A percentile compares a stretch with the other conserved stretches of the same genome.
phyloP scores from a whole-genome alignment of 1,140 invertebrate species.

The Pogonognathellus flavescens region DNA sequence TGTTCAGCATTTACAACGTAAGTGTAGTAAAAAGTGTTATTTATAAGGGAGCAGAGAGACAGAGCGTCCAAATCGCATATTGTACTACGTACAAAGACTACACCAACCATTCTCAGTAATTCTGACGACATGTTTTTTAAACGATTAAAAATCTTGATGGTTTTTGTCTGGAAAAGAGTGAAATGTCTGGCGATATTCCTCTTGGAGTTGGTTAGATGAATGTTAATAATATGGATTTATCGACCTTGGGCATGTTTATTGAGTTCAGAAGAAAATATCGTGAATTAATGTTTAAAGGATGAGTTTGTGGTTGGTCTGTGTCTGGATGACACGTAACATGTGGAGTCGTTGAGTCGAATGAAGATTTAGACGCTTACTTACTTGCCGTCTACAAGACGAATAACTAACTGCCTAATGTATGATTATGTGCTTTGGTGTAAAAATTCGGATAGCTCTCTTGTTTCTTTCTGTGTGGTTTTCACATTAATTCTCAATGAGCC shows the following conservation, averaged over 20 bases:
- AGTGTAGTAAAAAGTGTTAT: too few species aligned
- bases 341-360: constrained; percentile 39
- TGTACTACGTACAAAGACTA: too few species aligned
- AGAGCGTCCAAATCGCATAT: too few species aligned
- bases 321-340: constrained; percentile 28
- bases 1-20: too few species aligned
- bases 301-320: constrained; percentile 36
- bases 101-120: too few species aligned
- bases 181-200: background rate
- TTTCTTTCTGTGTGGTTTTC: background rate
- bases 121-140: too few species aligned
- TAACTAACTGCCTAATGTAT: background rate
- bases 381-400: background rate
- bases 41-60: too few species aligned
- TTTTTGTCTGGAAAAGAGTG: constrained; percentile 36
- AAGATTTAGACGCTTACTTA: constrained; percentile 37
- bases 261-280: constrained; percentile 28
- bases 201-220: constrained; percentile 13
- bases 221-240: constrained; percentile 48
- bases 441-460: background rate
- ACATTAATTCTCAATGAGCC: background rate
- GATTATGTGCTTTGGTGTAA: constrained; percentile 5
- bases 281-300: constrained; percentile 47
- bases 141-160: background rate
- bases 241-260: constrained; percentile 47